A percentile compares a stretch with the other conserved stretches of the same genome.
phyloP scores from a whole-genome alignment of 2,113 vertebrate genomes.

The Dipodomys stephensi region DNA sequence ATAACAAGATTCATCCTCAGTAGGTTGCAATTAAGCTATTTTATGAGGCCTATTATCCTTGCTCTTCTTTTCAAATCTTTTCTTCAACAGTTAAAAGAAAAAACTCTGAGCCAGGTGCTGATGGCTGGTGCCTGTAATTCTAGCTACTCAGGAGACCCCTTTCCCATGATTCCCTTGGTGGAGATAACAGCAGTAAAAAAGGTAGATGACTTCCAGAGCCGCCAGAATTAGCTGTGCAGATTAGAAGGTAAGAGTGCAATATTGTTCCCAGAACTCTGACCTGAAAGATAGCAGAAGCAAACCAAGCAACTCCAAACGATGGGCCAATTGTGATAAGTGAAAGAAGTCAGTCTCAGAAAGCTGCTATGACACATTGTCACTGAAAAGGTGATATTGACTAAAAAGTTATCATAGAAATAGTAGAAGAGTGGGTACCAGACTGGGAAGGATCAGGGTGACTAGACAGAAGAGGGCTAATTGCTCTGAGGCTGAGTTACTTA shows the following conservation, averaged over 20 bases:
- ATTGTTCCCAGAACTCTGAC: background rate
- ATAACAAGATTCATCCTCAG: background rate
- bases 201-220: background rate
- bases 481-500: background rate
- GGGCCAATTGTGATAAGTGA: background rate
- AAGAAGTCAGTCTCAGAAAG: background rate
- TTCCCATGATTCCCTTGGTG: background rate
- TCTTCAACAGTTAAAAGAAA: background rate
- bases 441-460: background rate
- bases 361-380: background rate
- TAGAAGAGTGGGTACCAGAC: too few relatives aligned
- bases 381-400: background rate
- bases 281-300: background rate
- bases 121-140: too few relatives aligned
- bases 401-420: background rate
- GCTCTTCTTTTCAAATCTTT: background rate
- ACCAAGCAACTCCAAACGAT: constrained; percentile 40
- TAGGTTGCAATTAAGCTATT: background rate
- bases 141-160: background rate
- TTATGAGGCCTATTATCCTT: background rate
- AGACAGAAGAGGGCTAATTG: background rate
- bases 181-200: background rate
- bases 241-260: background rate
- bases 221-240: background rate
- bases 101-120: too few relatives aligned